A percentile compares a stretch with the other conserved stretches of the same genome.
phyloP scores from a whole-genome alignment of 2,113 vertebrate species.

The Grammomys dolichurus region DNA sequence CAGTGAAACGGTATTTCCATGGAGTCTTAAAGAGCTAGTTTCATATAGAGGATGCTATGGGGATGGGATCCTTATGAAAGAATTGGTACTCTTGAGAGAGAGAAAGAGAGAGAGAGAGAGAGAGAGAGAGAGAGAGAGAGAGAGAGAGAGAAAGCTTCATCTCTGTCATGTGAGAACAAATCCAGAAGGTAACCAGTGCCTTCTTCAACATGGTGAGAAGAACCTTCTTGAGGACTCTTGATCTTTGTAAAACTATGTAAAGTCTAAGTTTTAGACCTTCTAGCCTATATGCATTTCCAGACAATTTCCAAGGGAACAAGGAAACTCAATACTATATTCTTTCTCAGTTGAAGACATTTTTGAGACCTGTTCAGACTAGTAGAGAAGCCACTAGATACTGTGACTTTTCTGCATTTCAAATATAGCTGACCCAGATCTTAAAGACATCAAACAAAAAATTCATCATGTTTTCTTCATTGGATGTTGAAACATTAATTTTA shows the following conservation, averaged over 20 bases:
- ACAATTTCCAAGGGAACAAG: not conserved
- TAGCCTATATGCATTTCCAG: not conserved
- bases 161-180: not conserved
- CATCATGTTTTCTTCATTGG: not conserved
- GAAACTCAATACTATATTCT: not conserved
- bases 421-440: not conserved
- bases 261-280: not conserved
- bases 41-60: not conserved
- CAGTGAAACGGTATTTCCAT: not conserved
- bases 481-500: not conserved
- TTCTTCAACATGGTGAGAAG: not conserved
- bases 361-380: not conserved
- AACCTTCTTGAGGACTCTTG: not conserved
- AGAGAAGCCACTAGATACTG: not conserved
- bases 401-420: not conserved
- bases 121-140: not conserved
- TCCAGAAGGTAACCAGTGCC: not conserved
- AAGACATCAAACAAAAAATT: not conserved
- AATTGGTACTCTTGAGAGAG: not conserved
- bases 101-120: not conserved
- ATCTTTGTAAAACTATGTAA: not conserved
- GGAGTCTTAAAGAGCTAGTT: not conserved
- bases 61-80: not conserved
- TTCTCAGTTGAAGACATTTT: conserved; percentile 14
- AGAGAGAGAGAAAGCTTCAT: not conserved